Base-by-base conservation (phyloP, 2,888 invertebrate genomes). In the Myopa tessellatipennis region DNA sequence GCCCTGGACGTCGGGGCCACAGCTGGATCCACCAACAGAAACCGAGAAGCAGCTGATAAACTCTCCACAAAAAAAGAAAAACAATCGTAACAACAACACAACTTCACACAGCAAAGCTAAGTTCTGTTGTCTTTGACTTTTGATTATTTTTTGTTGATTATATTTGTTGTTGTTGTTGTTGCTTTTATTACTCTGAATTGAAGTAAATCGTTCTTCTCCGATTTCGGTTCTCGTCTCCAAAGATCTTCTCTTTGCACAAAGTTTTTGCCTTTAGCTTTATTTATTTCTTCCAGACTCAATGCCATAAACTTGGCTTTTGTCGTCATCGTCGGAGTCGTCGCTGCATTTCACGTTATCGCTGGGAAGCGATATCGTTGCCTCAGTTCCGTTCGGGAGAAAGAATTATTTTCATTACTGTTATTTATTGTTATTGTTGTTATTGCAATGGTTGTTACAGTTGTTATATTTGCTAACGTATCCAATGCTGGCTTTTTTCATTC, bases 1-100 rank as follows among this genome's bases (percentile, higher is more conserved):
- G 58, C 38, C 50, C 83, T 83, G 83, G 82, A n/a, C 34, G 10
- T 45, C 52, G 14, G 40, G 50, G 45, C 55, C 65, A 63, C 74
- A 74, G 74, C 74, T 74, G 74, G 50, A 34, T 18, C 34, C 45
- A 45, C 45, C 45, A 61, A 26, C 26, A 26, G 26, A 58, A 72
- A 72, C 58, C 38, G 38, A 40, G 34, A 73, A 61, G 61, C 61
- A 72, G 72, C 61, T 40, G 61, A 61, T 45, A 18, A 50, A 18
- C 60, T n/a, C 7, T n/a, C 61, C 61, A 40, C 40, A 18, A 18
- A 61, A 61, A 45, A 26, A 1, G 2, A 26, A 26, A 26, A 26
- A 26, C 26, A 26, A 26, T 1, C 26, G 26, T 1, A 26, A 26
- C 26, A 26, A 26, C 26, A 26, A 26, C 26, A 26, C 26, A 26